A percentile compares a stretch with the other conserved stretches of the same genome.
phyloP scores from a whole-genome alignment of 2,113 vertebrate genomes.

The Mus musculus region GRCm39 chr12:104523001-104523500 shows the following conservation, averaged over 20 bases:
- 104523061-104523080: background rate
- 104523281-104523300: background rate
- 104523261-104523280: background rate
- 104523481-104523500: background rate
- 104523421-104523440: accelerated
- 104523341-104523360: background rate
- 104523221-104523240: accelerated
- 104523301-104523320: background rate
- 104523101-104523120: accelerated
- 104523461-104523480: background rate
- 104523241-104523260: background rate
- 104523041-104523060: background rate
- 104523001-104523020: accelerated
- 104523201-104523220: accelerated
- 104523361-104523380: accelerated
- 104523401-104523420: background rate
- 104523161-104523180: background rate
- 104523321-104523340: accelerated
- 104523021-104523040: background rate
- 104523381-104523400: accelerated
- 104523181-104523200: no score
- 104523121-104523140: accelerated
- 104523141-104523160: accelerated
- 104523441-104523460: background rate
- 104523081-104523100: accelerated